Evolutionary conservation across 2,797 vertebrate genomes (phyloP).

Genomic region (Urosaurus nigricauda): DNA sequence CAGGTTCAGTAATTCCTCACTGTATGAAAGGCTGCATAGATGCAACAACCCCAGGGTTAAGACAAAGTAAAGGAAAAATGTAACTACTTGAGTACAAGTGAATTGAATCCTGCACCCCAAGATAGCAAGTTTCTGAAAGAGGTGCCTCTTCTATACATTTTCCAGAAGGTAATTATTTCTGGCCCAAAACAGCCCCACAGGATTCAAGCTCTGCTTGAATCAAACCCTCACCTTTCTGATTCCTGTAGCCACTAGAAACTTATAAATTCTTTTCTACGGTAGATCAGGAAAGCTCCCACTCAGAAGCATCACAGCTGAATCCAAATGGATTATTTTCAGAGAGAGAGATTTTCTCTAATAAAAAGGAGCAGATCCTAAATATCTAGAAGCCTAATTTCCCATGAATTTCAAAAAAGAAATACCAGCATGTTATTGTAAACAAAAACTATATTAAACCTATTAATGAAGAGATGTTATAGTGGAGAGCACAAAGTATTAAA

Average conservation of each 20-base stretch:
- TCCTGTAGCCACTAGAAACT: neutral
- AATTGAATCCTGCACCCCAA: neutral
- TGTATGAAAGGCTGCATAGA: neutral
- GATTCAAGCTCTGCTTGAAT: too few species aligned
- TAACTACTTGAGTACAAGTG: neutral
- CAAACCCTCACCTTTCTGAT: too few species aligned
- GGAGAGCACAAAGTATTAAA: conserved; percentile 1
- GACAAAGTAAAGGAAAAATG: too few species aligned
- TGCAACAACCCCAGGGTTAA: neutral
- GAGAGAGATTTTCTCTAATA: conserved; percentile 40
- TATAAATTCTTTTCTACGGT: too few species aligned
- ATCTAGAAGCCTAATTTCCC: conserved; percentile 65
- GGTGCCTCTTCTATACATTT: neutral
- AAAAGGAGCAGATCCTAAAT: conserved; percentile 58
- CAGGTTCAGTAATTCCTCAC: neutral
- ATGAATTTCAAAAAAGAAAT: conserved; percentile 62
- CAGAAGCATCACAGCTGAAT: neutral
- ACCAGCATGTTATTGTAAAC: conserved; percentile 37
- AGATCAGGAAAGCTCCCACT: neutral
- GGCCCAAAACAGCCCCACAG: neutral
- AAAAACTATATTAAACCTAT: conserved; percentile 35
- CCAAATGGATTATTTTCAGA: conserved; percentile 1
- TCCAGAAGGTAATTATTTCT: neutral
- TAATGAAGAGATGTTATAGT: neutral
- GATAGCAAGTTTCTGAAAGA: neutral